Conservation (phyloP, 1,140 invertebrate genomes). For the Plectrocnemia conspersa region DNA sequence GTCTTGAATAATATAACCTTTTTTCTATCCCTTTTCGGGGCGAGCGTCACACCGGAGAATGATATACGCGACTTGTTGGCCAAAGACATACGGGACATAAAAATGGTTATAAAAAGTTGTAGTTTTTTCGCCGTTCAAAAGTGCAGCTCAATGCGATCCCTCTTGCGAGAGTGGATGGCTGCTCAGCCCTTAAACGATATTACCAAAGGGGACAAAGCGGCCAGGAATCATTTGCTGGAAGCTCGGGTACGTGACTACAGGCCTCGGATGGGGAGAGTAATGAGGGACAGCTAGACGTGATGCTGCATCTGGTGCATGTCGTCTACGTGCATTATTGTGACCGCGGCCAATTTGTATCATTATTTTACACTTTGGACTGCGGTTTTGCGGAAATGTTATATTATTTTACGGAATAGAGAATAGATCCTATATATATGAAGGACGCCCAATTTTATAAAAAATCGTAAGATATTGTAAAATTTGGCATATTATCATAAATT, state of each 20-base stretch:
- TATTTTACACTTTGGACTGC: too few species aligned
- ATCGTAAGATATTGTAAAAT: too few species aligned
- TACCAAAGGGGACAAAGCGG: conserved; percentile 4
- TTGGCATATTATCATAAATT: too few species aligned
- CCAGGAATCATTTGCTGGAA: conserved; percentile 21
- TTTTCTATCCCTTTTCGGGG: conserved; percentile 1
- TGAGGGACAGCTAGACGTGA: conserved; percentile 25
- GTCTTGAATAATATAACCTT: conserved; percentile 24
- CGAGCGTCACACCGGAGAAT: not conserved
- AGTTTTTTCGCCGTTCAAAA: conserved; percentile 21
- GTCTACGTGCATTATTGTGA: too few species aligned
- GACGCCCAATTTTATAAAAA: too few species aligned
- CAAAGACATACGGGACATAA: not conserved
- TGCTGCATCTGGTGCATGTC: conserved; percentile 11
- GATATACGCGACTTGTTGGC: not conserved
- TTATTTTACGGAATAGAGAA: too few species aligned
- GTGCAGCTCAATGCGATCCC: conserved; percentile 33
- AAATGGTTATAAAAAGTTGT: not conserved
- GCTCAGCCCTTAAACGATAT: conserved; percentile 18
- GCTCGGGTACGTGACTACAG: conserved; percentile 14
- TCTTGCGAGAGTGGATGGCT: not conserved
- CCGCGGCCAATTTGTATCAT: too few species aligned
- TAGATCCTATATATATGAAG: too few species aligned
- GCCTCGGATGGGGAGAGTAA: conserved; percentile 4
- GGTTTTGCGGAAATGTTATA: too few species aligned